Evolutionary conservation across 2,797 vertebrate species (phyloP), one percentile per base, ranked within the genome.

Genomic region (Enteromius fasciolatus): DNA sequence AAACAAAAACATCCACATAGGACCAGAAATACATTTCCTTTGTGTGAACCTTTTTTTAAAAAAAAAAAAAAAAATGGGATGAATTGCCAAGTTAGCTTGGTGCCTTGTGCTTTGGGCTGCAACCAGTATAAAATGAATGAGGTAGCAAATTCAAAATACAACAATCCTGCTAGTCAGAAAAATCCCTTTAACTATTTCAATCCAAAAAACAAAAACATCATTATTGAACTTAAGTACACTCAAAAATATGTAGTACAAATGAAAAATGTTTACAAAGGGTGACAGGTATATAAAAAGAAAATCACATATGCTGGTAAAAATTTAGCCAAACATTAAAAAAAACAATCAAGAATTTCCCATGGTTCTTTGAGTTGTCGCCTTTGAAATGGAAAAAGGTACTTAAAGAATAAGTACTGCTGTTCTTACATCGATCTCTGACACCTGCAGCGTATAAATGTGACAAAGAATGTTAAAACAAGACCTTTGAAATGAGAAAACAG

Each of bases 371-470:
- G 96, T 93, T 97, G 97, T 95, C 94, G 96, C 93, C 95, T 98
- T 96, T 98, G 97, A 95, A 97, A 95, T 94, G 96, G 97, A 96
- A 96, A 97, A 96, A 96, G 96, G 96, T 95, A 98, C 96, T 96
- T 98, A 93, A 87, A 85, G 31, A 96, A 95, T 96, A 97, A 98
- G 97, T 97, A 99, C 89, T 97, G 98, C 96, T 96, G 98, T 94
- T 96, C 97, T 97, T 95, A 98, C 96, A 98, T 98, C 97, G 97
- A 96, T 99, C 97, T 99, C 97, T 98, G 97, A 97, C 95, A 98
- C 98, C 98, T 99, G 98, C 97, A 97, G 98, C 97, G 97, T 98
- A 99, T 98, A 99, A 98, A 99, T 97, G 97, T 97, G 96, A 99
- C 98, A 99, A 97, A 98, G 96, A 96, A 97, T 96, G 97, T 99